Percentiles rank a stretch among this genome's conserved stretches.
Evolutionary conservation across 1,140 invertebrate species (phyloP).

Genomic region (Listronotus oregonensis): DNA sequence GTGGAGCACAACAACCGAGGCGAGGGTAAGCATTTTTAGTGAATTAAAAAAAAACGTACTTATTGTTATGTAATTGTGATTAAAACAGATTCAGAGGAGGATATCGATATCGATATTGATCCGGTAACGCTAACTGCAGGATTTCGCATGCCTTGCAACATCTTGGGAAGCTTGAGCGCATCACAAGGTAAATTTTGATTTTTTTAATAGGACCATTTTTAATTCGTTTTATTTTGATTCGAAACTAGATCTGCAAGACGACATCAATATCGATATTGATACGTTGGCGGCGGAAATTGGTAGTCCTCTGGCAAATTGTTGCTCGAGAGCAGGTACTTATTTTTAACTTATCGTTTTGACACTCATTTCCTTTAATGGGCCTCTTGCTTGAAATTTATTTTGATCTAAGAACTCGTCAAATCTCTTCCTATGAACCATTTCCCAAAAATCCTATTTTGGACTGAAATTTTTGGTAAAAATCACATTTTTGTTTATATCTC

Average conservation of each 20-base stretch:
- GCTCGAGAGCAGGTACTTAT: constrained; percentile 24
- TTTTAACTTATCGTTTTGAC: no score
- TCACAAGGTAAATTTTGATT: constrained; percentile 7
- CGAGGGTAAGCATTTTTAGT: background rate
- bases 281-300: constrained; percentile 6
- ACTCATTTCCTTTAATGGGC: no score
- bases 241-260: constrained; percentile 1
- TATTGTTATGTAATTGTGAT: constrained; percentile 2
- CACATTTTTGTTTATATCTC: no score
- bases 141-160: constrained; percentile 14
- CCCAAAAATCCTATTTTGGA: no score
- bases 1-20: constrained; percentile 13
- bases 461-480: no score
- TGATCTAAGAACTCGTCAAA: no score
- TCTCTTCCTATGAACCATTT: no score
- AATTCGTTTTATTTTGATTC: background rate
- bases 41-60: background rate
- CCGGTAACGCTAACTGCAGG: constrained; percentile 7
- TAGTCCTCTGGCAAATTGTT: constrained; percentile 1
- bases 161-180: constrained; percentile 15
- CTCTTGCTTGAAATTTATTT: no score
- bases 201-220: no score
- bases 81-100: constrained; percentile 10
- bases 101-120: constrained; percentile 22
- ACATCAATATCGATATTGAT: constrained; percentile 23